Conservation (phyloP, 2,888 invertebrate species). For the Arenicola marina region DNA sequence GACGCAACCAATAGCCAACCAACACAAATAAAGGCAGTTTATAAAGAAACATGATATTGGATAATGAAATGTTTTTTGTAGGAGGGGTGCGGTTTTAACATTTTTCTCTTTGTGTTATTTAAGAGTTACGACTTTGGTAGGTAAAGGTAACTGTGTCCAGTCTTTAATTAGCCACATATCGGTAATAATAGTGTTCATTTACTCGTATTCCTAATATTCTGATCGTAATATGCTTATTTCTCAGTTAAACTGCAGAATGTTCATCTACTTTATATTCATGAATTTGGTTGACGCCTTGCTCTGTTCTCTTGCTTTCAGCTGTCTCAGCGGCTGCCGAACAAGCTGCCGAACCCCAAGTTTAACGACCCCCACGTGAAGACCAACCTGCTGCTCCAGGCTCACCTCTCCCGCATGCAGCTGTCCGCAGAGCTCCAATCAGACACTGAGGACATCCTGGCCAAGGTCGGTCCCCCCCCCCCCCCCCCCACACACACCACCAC, state of each 20-base stretch:
- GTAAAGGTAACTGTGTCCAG: too few relatives aligned
- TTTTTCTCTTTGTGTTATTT: too few relatives aligned
- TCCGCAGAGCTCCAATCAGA: conserved; percentile 97
- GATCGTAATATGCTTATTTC: background rate
- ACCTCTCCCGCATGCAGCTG: conserved; percentile 89
- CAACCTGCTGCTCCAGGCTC: conserved; percentile 92
- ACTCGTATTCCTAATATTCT: background rate
- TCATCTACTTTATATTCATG: background rate
- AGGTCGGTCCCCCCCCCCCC: too few relatives aligned
- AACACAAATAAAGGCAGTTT: too few relatives aligned
- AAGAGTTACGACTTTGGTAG: too few relatives aligned
- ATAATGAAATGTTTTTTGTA: too few relatives aligned
- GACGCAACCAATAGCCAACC: too few relatives aligned
- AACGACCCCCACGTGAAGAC: conserved; percentile 96
- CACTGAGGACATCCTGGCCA: conserved; percentile 83
- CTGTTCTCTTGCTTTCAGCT: conserved; percentile 44
- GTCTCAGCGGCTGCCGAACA: conserved; percentile 67
- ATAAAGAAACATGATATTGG: too few relatives aligned
- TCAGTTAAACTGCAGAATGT: background rate
- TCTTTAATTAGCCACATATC: too few relatives aligned
- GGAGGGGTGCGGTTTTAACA: too few relatives aligned
- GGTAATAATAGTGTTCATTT: too few relatives aligned
- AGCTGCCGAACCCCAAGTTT: conserved; percentile 75
- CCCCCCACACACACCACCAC: too few relatives aligned
- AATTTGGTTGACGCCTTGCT: background rate